Evolutionary conservation across 2,888 invertebrate species (phyloP), one percentile per base, ranked within the genome.

Genomic region (Pristionchus maxplancki): DNA sequence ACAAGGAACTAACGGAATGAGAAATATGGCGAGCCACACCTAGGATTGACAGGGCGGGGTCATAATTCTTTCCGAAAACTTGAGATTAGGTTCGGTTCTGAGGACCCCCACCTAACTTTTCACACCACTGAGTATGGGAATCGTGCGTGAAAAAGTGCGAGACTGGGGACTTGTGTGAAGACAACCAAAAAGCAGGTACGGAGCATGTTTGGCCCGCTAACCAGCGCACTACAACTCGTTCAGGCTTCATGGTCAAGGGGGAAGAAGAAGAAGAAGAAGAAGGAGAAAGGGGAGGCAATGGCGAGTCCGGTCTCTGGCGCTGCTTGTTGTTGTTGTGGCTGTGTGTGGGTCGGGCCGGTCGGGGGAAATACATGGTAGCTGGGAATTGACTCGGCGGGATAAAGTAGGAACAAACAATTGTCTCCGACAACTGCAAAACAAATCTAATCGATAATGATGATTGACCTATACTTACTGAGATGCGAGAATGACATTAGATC

Each of bases 301-400:
- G 81, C 37, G 50, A 48, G 44, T 37, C 81, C 71, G 71, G 71
- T 71, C 71, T 71, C 37, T 71, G 2, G 20, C 71, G 31, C 64
- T 71, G 37, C 71, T 71, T 71, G 71, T 37, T 71, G 71, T 71
- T 71, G 71, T 71, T 71, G 37, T 37, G 71, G 31, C 8, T 31
- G 64, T 31, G 20, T 20, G 24, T 31, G 64, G 64, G 20, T 15
- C 17, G 50, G 17, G 50, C 11, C 13, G 11, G 48, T 11, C 11
- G 31, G 15, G 64, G 11, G 64, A 31, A 64, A 64, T 64, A 34
- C 34, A 64, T 64, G 64, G 64, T 28, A 64, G 31, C 8, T 31
- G 64, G 5, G 4, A 20, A 50, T 50, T 50, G 50, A 50, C 50
- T 50, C 15, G 50, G 50, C 8, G 50, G 50, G 20, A 20, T 20